Evolutionary conservation across 2,888 invertebrate species (phyloP), one percentile per base, ranked within the genome.

Genomic region (Schizotus pectinicornis): DNA sequence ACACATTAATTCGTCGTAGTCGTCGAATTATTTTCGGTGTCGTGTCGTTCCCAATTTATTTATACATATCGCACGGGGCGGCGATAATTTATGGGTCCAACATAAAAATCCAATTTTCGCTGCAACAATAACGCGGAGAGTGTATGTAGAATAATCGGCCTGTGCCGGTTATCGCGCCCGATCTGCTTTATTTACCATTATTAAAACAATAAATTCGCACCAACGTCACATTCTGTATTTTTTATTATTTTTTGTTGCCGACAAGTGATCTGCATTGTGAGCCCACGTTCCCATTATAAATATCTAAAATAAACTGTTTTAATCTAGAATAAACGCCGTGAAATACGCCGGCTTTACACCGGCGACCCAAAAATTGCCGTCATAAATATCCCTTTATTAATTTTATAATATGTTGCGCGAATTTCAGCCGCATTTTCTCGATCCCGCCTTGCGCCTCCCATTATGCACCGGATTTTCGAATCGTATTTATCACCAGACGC

Each of bases 221-320:
- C 74, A 73, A 76, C 77, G 79, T 79, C 78, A 77, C 79, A 77
- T 78, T 79, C 76, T 72, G 78, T 75, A 75, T 78, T 79, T 79
- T 22, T 79, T 78, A 74, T 78, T 79, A 77, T 78, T 78, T n/a
- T 77, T 77, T 72, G 67, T 68, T 68, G 74, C 73, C 77, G 78
- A 78, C 78, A 78, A 80, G 77, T 79, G 79, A 80, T 80, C 79
- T 78, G 78, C 79, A 77, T 78, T 78, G 77, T 77, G 77, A 75
- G 76, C 77, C 72, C 73, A 73, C 74, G 75, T 72, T 70, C 72
- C 77, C 77, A 79, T 79, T 79, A 79, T 79, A 79, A 79, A 79
- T 79, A 79, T 79, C 79, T 79, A 79, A 80, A 80, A 80, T 80
- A 79, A 79, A 80, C 79, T 79, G 80, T 79, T 80, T 79, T 80